phyloP scores from a whole-genome alignment of 2,797 vertebrate species.

The Alcedo quadribrachys region DNA sequence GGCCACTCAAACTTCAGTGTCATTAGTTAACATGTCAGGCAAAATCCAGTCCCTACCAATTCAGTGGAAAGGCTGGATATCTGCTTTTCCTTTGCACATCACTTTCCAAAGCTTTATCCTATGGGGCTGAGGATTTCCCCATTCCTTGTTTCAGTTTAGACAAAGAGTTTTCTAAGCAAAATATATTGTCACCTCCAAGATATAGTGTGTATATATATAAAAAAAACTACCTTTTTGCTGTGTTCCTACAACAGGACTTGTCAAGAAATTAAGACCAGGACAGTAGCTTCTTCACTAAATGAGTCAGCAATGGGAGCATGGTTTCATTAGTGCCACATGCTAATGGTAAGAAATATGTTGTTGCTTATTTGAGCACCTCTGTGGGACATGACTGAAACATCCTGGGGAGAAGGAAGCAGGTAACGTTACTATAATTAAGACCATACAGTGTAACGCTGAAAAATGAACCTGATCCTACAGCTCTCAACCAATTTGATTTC shows the following conservation, averaged over 20 bases:
- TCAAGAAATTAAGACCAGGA: background rate
- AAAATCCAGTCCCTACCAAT: background rate
- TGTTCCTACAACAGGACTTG: background rate
- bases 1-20: background rate
- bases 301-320: background rate
- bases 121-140: background rate
- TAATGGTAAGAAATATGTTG: background rate
- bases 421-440: background rate
- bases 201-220: background rate
- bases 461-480: background rate
- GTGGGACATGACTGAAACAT: background rate
- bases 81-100: background rate
- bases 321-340: background rate
- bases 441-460: background rate
- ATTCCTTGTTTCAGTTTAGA: background rate
- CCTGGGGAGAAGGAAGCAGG: background rate
- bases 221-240: background rate
- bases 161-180: background rate
- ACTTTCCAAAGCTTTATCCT: background rate
- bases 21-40: slow-evolving; percentile 3
- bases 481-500: background rate
- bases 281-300: background rate
- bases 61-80: background rate
- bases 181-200: background rate
- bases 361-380: background rate